Evolutionary conservation across 2,888 invertebrate genomes (phyloP), one percentile per base, ranked within the genome.

Genomic region (Drosophila atroscutellata): DNA sequence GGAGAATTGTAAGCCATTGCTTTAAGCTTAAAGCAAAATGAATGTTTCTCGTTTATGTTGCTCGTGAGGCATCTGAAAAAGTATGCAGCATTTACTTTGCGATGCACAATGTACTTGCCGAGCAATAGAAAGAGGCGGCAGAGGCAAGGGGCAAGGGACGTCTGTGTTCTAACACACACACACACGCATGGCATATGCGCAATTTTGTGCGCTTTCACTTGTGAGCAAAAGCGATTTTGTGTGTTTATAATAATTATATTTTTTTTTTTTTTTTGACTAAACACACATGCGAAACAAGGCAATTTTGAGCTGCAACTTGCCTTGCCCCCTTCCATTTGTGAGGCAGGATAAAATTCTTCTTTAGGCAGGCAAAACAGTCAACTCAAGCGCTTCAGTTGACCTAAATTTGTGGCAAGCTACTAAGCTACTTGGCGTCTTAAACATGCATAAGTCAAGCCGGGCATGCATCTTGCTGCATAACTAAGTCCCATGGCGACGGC

Each of bases 351-450:
- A 59, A 77, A 77, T 74, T 74, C 77, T 56, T 50, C n/a, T 52
- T 49, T 32, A 60, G 36, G 24, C 24, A 54, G 52, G 60, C 64
- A 60, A 56, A 56, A 70, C 51, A 63, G 72, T 77, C 52, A 62
- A 54, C 52, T 30, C 15, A 56, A 56, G 42, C 56, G 28, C 61
- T 47, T 49, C 65, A 80, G 87, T 78, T 87, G 84, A 84, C 84
- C 84, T 76, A 84, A 82, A 84, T 84, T 82, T 69, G 83, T 72
- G 81, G 81, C 76, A 72, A 78, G 79, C 87, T 81, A 79, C 87
- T 87, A 72, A 78, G 79, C 87, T 83, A 79, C 87, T 84, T 86
- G 80, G 73, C 81, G 67, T 61, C 63, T 88, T 62, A 85, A 83
- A 88, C 86, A 86, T 86, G 67, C 85, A 86, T 88, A 80, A 71